Conservation (phyloP, 2,888 invertebrate species). For the Drosophila acutilabella region DNA sequence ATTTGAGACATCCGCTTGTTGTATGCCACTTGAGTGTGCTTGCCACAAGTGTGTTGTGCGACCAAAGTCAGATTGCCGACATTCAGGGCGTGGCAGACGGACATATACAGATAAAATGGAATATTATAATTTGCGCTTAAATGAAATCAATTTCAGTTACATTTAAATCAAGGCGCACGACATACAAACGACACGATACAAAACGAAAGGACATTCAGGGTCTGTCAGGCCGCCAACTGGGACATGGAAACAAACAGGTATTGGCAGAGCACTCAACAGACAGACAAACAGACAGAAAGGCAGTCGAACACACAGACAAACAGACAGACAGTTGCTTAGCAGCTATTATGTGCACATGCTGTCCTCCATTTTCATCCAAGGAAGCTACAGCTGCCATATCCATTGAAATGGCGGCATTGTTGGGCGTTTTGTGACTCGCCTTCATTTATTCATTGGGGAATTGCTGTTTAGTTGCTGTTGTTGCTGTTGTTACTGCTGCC, state of each 20-base stretch:
- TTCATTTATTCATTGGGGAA: slow-evolving; percentile 71
- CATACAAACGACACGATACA: neutral
- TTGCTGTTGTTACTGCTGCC: slow-evolving; percentile 43
- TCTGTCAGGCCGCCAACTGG: slow-evolving; percentile 65
- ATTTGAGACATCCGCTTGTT: slow-evolving; percentile 68
- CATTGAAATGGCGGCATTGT: slow-evolving; percentile 40
- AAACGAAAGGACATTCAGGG: slow-evolving; percentile 13
- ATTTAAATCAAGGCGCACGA: slow-evolving; percentile 72
- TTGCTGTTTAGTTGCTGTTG: slow-evolving; percentile 47
- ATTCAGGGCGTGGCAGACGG: neutral
- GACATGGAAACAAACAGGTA: slow-evolving; percentile 66
- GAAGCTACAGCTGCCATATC: slow-evolving; percentile 13
- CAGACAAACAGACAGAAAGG: slow-evolving; percentile 22
- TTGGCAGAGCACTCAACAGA: slow-evolving; percentile 63
- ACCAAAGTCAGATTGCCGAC: slow-evolving; percentile 4
- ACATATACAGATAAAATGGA: slow-evolving; percentile 34
- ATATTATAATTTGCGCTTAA: slow-evolving; percentile 76
- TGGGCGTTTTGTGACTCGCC: slow-evolving; percentile 44
- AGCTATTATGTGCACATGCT: slow-evolving; percentile 80
- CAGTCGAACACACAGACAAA: slow-evolving; percentile 8
- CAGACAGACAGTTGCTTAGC: slow-evolving; percentile 68
- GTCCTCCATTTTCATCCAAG: slow-evolving; percentile 22
- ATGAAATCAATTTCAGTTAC: slow-evolving; percentile 79
- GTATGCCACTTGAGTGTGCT: slow-evolving; percentile 45
- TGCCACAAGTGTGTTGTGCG: slow-evolving; percentile 38